Percentiles rank a stretch among this genome's conserved stretches.
These are phyloP conservation scores for Megalops atlanticus DNA, from an alignment of 2,113 vertebrate genomes.

Conservation along the genomic window DNA sequence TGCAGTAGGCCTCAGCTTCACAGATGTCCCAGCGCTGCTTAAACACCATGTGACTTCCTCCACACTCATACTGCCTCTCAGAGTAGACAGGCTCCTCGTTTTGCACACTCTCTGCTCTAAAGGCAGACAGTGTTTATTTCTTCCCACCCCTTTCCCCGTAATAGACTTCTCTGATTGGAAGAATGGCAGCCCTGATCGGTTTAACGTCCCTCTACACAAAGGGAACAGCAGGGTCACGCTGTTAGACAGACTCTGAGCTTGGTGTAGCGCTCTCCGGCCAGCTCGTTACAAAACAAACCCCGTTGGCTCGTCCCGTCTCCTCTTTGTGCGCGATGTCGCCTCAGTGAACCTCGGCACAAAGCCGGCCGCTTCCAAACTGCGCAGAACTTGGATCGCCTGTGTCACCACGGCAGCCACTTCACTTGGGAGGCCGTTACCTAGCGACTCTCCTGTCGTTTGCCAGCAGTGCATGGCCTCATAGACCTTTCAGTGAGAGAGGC, in stretches of 20 bases:
- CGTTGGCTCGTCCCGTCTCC: conserved; percentile 47
- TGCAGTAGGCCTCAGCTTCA: conserved; percentile 61
- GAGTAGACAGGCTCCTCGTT: too few species aligned
- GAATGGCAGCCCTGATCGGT: neutral
- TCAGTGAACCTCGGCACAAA: conserved; percentile 54
- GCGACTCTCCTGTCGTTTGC: conserved; percentile 53
- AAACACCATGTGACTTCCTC: conserved; percentile 50
- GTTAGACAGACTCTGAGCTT: conserved; percentile 8
- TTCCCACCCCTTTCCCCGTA: neutral
- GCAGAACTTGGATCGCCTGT: conserved; percentile 48
- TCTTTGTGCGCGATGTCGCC: conserved; percentile 51
- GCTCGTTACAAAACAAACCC: conserved; percentile 52
- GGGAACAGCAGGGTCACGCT: neutral
- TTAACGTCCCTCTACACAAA: neutral
- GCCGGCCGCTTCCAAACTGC: conserved; percentile 55
- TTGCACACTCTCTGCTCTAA: neutral
- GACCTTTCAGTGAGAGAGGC: too few species aligned
- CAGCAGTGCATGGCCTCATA: conserved; percentile 46
- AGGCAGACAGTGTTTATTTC: neutral
- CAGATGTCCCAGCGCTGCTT: conserved; percentile 67
- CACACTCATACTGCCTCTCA: neutral
- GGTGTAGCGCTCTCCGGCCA: conserved; percentile 43
- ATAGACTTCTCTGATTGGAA: neutral
- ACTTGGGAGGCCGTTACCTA: conserved; percentile 66
- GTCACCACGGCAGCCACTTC: conserved; percentile 59